phyloP scores from a whole-genome alignment of 2,797 vertebrate species.

The Mallotus villosus region DNA sequence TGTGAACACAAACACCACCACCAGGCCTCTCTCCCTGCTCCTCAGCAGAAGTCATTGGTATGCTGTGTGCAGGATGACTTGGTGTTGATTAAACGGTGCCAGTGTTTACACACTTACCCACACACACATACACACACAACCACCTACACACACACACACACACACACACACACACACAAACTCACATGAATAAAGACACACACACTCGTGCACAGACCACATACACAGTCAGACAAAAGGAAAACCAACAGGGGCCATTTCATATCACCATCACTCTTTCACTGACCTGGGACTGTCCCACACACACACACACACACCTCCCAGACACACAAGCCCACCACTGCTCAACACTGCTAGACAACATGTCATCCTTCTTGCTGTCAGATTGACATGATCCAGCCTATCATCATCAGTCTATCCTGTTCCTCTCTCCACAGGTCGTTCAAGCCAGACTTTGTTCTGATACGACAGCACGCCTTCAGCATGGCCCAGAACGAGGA shows the following conservation, averaged over 20 bases:
- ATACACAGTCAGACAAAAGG: constrained; percentile 28
- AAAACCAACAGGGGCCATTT: constrained; percentile 30
- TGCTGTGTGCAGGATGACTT: constrained; percentile 56
- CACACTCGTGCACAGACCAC: constrained; percentile 10
- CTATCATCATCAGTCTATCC: no score
- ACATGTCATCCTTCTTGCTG: no score
- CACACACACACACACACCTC: background rate
- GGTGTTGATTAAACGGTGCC: constrained; percentile 60
- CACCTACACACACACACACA: constrained; percentile 26
- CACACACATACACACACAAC: constrained; percentile 13
- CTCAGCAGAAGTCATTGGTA: constrained; percentile 61
- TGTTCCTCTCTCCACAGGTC: constrained; percentile 74
- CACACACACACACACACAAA: constrained; percentile 18
- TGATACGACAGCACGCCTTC: constrained; percentile 94
- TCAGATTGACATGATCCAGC: no score
- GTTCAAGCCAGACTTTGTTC: constrained; percentile 93
- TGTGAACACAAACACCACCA: constrained; percentile 1
- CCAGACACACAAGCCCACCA: background rate
- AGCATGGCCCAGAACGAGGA: constrained; percentile 98
- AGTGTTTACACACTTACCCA: constrained; percentile 42
- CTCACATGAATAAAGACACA: constrained; percentile 17
- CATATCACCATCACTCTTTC: constrained; percentile 24
- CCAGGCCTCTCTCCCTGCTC: constrained; percentile 34
- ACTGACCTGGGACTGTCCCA: constrained; percentile 27
- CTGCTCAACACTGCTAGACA: background rate